These are phyloP conservation scores for Himalopsyche tibetana DNA, from an alignment of 2,888 invertebrate species.

Conservation along the genomic window DNA sequence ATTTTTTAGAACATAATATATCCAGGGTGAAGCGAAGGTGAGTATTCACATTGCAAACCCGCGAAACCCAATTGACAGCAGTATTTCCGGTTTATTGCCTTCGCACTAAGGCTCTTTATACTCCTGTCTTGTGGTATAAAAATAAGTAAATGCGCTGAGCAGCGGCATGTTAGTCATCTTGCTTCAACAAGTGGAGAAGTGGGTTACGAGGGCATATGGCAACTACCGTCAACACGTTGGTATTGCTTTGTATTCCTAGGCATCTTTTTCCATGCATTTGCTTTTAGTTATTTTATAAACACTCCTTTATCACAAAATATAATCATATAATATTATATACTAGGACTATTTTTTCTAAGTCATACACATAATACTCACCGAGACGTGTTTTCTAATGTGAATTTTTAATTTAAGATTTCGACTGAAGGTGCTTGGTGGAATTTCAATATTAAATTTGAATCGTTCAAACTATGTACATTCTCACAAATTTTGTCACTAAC, in stretches of 20 bases:
- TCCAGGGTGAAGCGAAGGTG: neutral
- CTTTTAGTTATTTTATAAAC: neutral
- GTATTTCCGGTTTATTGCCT: constrained; percentile 14
- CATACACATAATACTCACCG: too few relatives aligned
- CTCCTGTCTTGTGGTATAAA: neutral
- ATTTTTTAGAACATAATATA: too few relatives aligned
- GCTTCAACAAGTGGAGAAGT: constrained; percentile 28
- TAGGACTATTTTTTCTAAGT: too few relatives aligned
- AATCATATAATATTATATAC: too few relatives aligned
- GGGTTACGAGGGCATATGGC: constrained; percentile 19
- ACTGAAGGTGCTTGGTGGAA: too few relatives aligned
- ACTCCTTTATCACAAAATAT: too few relatives aligned
- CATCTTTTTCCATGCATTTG: neutral
- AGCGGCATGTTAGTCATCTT: constrained; percentile 37
- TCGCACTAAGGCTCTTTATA: neutral
- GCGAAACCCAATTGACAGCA: neutral
- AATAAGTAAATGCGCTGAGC: neutral
- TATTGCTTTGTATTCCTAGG: neutral
- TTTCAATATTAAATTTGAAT: too few relatives aligned
- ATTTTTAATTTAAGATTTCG: too few relatives aligned
- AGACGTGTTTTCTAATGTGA: too few relatives aligned
- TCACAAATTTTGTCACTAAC: too few relatives aligned
- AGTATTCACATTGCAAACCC: neutral
- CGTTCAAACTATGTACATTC: too few relatives aligned
- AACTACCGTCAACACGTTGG: neutral